Conservation (phyloP, 1,140 invertebrate species). For the Pachypeltis micranthus region DNA sequence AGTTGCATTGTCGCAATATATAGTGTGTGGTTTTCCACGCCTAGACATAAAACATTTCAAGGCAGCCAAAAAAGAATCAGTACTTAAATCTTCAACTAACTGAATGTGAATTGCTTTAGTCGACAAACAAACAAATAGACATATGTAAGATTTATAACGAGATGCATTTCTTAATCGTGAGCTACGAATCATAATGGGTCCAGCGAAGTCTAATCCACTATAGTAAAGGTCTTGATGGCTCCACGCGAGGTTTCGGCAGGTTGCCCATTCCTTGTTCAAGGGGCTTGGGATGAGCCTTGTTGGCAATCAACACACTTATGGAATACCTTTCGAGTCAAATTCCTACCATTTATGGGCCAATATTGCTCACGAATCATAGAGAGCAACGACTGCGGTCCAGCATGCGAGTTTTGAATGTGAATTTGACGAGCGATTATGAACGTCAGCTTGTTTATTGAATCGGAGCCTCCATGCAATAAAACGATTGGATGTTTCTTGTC, state of each 20-base stretch:
- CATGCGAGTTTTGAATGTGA: slow-evolving; percentile 31
- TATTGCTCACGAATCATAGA: slow-evolving; percentile 7
- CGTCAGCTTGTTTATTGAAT: slow-evolving; percentile 24
- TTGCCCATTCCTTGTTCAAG: slow-evolving; percentile 21
- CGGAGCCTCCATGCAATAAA: slow-evolving; percentile 28
- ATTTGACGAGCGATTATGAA: slow-evolving; percentile 30
- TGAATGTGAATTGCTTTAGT: slow-evolving; percentile 30
- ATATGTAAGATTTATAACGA: slow-evolving; percentile 17
- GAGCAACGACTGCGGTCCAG: slow-evolving; percentile 24
- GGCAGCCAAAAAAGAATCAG: slow-evolving; percentile 26
- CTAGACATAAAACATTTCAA: slow-evolving; percentile 28
- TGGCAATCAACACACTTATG: slow-evolving; percentile 20
- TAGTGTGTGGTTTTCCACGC: slow-evolving; percentile 16
- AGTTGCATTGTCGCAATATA: slow-evolving; percentile 21
- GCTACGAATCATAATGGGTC: slow-evolving; percentile 19
- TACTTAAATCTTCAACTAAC: slow-evolving; percentile 25
- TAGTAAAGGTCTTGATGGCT: slow-evolving; percentile 19
- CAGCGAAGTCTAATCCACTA: slow-evolving; percentile 25
- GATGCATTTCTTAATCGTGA: background rate
- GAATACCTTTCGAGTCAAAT: slow-evolving; percentile 7
- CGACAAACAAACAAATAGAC: slow-evolving; percentile 29
- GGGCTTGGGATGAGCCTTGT: slow-evolving; percentile 10
- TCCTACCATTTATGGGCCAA: slow-evolving; percentile 16
- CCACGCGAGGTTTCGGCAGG: slow-evolving; percentile 19
- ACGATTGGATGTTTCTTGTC: slow-evolving; percentile 35